A percentile compares a stretch with the other conserved stretches of the same genome.
Conservation (phyloP, 2,797 vertebrate species). For the Poeciliopsis paucimaculata region DNA sequence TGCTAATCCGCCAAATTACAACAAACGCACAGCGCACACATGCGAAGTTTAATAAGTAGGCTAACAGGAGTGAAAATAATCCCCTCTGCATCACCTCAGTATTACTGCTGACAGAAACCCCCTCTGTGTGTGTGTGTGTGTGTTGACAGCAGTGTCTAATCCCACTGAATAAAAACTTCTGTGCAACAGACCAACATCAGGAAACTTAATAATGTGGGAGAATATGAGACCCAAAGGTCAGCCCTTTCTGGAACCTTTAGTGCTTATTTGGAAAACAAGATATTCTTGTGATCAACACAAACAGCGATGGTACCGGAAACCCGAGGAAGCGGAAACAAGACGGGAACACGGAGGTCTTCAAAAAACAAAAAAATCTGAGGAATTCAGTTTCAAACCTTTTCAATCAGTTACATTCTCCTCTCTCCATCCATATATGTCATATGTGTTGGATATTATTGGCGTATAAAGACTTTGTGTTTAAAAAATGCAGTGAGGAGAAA, state of each 20-base stretch:
- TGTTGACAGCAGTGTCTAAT: constrained; percentile 56
- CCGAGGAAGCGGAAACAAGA: neutral
- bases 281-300: neutral
- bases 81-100: constrained; percentile 63
- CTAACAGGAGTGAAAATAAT: constrained; percentile 63
- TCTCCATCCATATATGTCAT: neutral
- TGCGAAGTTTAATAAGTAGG: constrained; percentile 49
- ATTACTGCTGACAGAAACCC: constrained; percentile 55
- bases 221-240: constrained; percentile 36
- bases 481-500: neutral
- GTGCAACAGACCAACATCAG: constrained; percentile 51
- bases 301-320: neutral
- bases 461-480: neutral
- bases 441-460: neutral
- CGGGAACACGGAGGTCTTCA: neutral
- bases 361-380: neutral
- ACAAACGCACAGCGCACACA: constrained; percentile 22
- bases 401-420: neutral
- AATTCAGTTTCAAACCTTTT: neutral
- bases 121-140: constrained; percentile 41
- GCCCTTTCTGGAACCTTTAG: neutral
- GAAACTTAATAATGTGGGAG: constrained; percentile 35
- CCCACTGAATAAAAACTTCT: constrained; percentile 57
- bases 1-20: constrained; percentile 58
- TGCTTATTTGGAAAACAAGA: neutral